Conservation (phyloP, 2,113 vertebrate genomes). For the Apodemus sylvaticus region DNA sequence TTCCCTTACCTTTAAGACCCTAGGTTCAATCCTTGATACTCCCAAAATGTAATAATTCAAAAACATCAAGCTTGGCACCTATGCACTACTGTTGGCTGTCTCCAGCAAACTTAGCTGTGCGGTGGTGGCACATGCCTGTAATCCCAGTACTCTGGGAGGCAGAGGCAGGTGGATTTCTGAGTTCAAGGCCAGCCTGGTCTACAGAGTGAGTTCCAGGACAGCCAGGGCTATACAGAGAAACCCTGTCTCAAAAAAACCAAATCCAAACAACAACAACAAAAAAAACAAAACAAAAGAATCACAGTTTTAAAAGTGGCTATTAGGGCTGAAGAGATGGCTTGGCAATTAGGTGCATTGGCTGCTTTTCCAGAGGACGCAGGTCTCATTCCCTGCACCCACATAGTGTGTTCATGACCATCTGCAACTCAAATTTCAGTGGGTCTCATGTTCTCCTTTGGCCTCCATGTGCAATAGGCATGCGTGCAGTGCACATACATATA, state of each 20-base stretch:
- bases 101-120: conserved; percentile 50
- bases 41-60: background rate
- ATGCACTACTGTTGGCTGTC: background rate
- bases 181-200: too few species aligned
- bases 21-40: background rate
- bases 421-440: background rate
- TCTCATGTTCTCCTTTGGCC: background rate
- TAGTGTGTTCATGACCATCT: background rate
- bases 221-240: too few species aligned
- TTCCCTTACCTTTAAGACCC: background rate
- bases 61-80: background rate
- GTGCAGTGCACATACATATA: background rate
- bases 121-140: too few species aligned
- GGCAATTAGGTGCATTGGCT: background rate
- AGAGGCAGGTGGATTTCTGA: too few species aligned
- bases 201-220: too few species aligned
- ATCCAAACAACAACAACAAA: too few species aligned
- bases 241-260: too few species aligned
- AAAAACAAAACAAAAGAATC: too few species aligned
- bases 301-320: conserved; percentile 22
- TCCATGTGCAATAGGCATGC: background rate
- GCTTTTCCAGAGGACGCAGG: background rate
- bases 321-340: background rate
- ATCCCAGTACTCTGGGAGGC: too few species aligned
- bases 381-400: background rate